Base-by-base conservation (phyloP, 1,140 invertebrate species). In the Pogonomyrmex barbatus region DNA sequence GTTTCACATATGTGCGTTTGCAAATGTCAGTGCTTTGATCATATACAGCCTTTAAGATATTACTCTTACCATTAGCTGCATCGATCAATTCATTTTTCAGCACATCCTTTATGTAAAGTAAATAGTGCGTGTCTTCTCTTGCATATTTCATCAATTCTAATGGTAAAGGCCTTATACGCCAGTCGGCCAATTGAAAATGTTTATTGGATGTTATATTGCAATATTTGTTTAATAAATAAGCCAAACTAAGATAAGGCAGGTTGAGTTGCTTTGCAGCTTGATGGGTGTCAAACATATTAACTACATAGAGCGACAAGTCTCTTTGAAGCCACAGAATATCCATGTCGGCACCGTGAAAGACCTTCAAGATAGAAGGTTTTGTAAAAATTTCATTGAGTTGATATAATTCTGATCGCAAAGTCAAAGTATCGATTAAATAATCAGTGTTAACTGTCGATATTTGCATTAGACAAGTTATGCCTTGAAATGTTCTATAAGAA, bases 261-360 rank as follows among this genome's bases (percentile, higher is more conserved):
- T 96, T 96, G 0, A 99, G 95, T 0, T 96, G 95, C 87, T 97
- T 96, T 0, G 98, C 97, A 0, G 99, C 99, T 91, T 98, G 97
- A 93, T 98, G 96, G 0, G 99, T 99, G 93, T 99, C 99, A 94
- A 99, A 99, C 97, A 99, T 97, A 91, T 99, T 99, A 0, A 99
- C 98, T 24, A 99, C 94, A 93, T 99, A 99, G 0, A 99, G 89
- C 0, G 98, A 98, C 78, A 99, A 97, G 95, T 99, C 99, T 65
- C 98, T 96, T 94, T 99, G 99, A 33, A 99, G 95, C 99, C 99
- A 99, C 33, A 97, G 94, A 50, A 99, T 96, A 94, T 99, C 99
- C 63, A 92, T 96, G 81, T 98, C 97, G 0, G 98, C 97, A 56
- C 99, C 99, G 94, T 99, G 99, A 90, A 99, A 97, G 2, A 99